Conservation (phyloP, 2,797 vertebrate species). For the Phoxinus dragarum region DNA sequence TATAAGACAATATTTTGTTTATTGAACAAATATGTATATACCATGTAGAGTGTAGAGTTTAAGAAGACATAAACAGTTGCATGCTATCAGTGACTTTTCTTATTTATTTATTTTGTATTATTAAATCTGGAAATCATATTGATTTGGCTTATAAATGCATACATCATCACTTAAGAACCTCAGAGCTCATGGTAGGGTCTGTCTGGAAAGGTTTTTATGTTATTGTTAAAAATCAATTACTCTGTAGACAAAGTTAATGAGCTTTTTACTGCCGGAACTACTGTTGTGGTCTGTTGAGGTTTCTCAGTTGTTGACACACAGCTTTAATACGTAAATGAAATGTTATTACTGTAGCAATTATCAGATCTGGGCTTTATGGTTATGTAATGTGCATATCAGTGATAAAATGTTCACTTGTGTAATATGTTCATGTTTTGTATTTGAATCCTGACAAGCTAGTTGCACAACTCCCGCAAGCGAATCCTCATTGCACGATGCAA, state of each 20-base stretch:
- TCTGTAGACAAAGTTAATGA: slow-evolving; percentile 28
- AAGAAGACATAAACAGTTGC: not conserved
- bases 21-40: not conserved
- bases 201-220: slow-evolving; percentile 6
- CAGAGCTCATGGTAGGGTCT: not conserved
- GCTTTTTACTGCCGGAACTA: slow-evolving; percentile 10
- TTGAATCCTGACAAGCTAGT: slow-evolving; percentile 22
- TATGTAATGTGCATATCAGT: slow-evolving; percentile 21
- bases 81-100: not conserved
- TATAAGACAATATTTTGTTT: not conserved
- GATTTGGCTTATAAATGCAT: not conserved
- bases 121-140: not conserved
- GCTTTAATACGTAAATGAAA: slow-evolving; percentile 11
- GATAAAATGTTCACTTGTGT: not conserved
- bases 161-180: not conserved
- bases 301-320: slow-evolving; percentile 7
- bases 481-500: slow-evolving; percentile 68
- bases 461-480: slow-evolving; percentile 61
- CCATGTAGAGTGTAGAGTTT: not conserved
- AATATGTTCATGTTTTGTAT: not conserved
- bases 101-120: not conserved
- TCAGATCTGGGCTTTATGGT: slow-evolving; percentile 26
- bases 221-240: slow-evolving; percentile 31
- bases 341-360: not conserved
- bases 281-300: not conserved